phyloP scores from a whole-genome alignment of 2,888 invertebrate genomes.

The Drosophila suboccidentalis region DNA sequence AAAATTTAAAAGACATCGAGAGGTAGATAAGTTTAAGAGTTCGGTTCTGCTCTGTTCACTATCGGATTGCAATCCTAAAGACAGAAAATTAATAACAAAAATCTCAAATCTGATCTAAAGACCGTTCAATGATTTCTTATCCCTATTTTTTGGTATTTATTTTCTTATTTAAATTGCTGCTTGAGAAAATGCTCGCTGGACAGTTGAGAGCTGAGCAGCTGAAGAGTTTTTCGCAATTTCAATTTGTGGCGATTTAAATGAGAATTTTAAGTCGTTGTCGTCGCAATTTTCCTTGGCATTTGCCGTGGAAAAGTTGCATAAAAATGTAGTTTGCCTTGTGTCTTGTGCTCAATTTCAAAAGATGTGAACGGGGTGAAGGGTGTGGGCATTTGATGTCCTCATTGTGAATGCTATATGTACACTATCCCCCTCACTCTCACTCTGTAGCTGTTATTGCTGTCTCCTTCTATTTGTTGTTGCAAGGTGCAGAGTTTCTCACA shows the following conservation, averaged over 20 bases:
- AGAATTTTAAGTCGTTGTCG: slow-evolving; percentile 44
- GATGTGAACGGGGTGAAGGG: not conserved
- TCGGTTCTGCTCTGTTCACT: not conserved
- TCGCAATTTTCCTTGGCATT: slow-evolving; percentile 57
- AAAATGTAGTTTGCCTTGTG: slow-evolving; percentile 39
- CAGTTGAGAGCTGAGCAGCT: slow-evolving; percentile 20
- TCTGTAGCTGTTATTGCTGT: slow-evolving; percentile 15
- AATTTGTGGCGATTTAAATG: slow-evolving; percentile 63
- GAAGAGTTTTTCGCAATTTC: slow-evolving; percentile 58
- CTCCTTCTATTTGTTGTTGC: slow-evolving; percentile 45
- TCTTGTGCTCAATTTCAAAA: slow-evolving; percentile 54
- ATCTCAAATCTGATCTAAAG: not conserved
- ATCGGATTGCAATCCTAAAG: not conserved
- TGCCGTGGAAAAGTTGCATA: slow-evolving; percentile 58
- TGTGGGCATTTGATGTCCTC: slow-evolving; percentile 6
- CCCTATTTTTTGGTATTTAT: not conserved
- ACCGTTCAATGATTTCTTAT: slow-evolving; percentile 4
- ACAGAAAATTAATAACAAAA: not conserved
- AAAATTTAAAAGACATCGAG: too few relatives aligned
- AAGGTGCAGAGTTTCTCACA: slow-evolving; percentile 79
- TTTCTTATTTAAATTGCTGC: not conserved
- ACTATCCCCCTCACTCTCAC: slow-evolving; percentile 13
- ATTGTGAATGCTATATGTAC: slow-evolving; percentile 19
- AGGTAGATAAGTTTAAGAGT: too few relatives aligned
- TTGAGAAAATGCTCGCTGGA: not conserved